Evolutionary conservation across 2,797 vertebrate genomes (phyloP).

Genomic region (Myiothlypis chrysogaster): DNA sequence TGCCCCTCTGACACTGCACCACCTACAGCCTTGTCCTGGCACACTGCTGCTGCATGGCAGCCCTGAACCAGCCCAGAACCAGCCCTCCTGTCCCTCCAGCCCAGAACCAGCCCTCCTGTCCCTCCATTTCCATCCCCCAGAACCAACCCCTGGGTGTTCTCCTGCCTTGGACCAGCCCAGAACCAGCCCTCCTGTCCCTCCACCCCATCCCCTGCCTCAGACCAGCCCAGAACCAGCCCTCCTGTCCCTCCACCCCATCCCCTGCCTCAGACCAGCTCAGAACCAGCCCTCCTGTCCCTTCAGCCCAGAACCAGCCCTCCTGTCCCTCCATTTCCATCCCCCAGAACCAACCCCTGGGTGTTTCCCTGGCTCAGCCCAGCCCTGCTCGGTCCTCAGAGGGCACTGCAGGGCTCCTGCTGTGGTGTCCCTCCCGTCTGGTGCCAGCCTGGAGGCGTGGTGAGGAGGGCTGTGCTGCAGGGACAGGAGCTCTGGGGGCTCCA

Average conservation of each 20-base stretch:
- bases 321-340: too few relatives aligned
- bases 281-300: too few relatives aligned
- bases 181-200: too few relatives aligned
- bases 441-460: rapidly evolving
- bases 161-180: too few relatives aligned
- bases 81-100: not conserved
- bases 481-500: not conserved
- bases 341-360: not conserved
- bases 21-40: not conserved
- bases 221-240: too few relatives aligned
- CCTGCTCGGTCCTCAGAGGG: not conserved
- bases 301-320: too few relatives aligned
- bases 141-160: too few relatives aligned
- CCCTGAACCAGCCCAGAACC: not conserved
- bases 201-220: too few relatives aligned
- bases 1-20: not conserved
- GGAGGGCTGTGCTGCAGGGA: not conserved
- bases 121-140: too few relatives aligned
- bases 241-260: too few relatives aligned
- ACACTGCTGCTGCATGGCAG: not conserved
- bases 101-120: too few relatives aligned
- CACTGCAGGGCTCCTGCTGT: not conserved
- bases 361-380: not conserved
- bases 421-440: not conserved
- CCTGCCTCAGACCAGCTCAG: too few relatives aligned